phyloP scores from a whole-genome alignment of 2,888 invertebrate genomes.

The Liodrosophila aerea region DNA sequence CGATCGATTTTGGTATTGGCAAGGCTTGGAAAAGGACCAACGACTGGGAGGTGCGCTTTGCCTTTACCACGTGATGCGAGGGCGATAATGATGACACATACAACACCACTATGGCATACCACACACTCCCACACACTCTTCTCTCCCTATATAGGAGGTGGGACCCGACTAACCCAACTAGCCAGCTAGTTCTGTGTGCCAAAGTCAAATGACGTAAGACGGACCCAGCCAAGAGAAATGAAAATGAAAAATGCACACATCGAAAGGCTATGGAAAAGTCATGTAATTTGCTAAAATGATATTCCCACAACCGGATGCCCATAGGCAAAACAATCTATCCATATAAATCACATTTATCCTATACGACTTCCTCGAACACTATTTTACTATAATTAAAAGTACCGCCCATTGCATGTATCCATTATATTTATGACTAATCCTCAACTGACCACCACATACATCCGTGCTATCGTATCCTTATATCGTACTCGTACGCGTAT shows the following conservation, averaged over 20 bases:
- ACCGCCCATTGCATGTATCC: no score
- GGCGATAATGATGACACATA: conserved; percentile 73
- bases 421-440: no score
- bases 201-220: conserved; percentile 51
- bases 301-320: neutral
- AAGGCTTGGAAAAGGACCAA: conserved; percentile 37
- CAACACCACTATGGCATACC: conserved; percentile 36
- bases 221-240: conserved; percentile 5
- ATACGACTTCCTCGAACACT: no score
- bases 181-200: no score
- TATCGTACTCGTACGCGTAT: no score
- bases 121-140: neutral
- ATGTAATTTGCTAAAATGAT: conserved; percentile 1
- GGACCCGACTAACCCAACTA: no score
- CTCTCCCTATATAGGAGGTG: no score
- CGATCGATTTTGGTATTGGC: conserved; percentile 76
- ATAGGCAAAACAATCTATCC: no score
- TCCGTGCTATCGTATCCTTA: no score
- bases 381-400: no score
- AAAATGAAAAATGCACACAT: conserved; percentile 16
- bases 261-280: neutral
- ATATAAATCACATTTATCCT: no score
- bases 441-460: no score
- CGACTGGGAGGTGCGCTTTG: conserved; percentile 7
- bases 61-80: conserved; percentile 47